phyloP scores from a whole-genome alignment of 1,140 invertebrate species.

The Musca domestica region DNA sequence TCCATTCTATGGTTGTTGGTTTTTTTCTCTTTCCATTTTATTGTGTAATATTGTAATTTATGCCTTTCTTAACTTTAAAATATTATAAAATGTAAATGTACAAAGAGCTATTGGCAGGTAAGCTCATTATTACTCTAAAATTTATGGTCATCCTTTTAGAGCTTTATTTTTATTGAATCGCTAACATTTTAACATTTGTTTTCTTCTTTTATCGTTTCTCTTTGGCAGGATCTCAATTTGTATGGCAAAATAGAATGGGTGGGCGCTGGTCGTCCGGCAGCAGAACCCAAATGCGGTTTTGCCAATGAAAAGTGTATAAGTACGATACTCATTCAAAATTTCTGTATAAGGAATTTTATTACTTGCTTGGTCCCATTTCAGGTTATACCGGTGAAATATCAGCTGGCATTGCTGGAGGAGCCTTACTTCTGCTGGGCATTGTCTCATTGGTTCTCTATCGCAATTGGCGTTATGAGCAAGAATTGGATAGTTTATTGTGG shows the following conservation, averaged over 20 bases:
- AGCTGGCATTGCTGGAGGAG: constrained; percentile 72
- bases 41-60: neutral
- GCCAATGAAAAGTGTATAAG: constrained; percentile 85
- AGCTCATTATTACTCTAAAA: neutral
- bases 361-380: constrained; percentile 51
- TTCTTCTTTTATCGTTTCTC: neutral
- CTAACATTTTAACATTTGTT: neutral
- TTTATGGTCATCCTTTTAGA: neutral
- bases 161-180: neutral
- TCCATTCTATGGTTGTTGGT: too few relatives aligned
- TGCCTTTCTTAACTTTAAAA: neutral
- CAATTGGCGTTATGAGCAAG: constrained; percentile 93
- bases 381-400: constrained; percentile 80
- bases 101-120: constrained; percentile 15
- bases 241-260: constrained; percentile 75
- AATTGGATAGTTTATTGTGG: constrained; percentile 91
- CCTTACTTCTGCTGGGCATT: constrained; percentile 67
- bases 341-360: too few relatives aligned
- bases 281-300: constrained; percentile 92
- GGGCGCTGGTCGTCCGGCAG: constrained; percentile 71
- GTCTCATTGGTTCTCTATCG: constrained; percentile 73
- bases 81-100: neutral
- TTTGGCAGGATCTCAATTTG: constrained; percentile 65
- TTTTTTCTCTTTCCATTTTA: neutral
- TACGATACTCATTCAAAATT: constrained; percentile 63